phyloP scores from a whole-genome alignment of 2,113 vertebrate species.

The Ibidorhyncha struthersii region DNA sequence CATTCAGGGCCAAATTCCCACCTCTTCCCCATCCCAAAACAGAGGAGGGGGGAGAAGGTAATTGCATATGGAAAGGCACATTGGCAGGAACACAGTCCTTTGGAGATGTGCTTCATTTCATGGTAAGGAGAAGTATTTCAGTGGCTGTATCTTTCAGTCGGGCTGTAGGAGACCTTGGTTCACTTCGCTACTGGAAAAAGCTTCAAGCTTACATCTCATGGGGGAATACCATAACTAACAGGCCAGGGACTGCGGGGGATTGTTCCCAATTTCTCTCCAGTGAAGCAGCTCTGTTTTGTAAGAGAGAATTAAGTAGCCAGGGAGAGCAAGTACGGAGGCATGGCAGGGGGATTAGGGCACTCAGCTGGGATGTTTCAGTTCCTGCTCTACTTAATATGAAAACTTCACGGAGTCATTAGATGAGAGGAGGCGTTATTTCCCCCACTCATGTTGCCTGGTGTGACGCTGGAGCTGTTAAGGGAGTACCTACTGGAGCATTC shows the following conservation, averaged over 20 bases:
- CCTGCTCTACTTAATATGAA: constrained; percentile 34
- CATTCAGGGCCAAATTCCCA: constrained; percentile 65
- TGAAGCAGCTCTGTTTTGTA: constrained; percentile 33
- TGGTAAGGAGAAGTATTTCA: constrained; percentile 23
- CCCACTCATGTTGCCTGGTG: not conserved
- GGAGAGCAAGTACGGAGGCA: not conserved
- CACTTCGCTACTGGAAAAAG: constrained; percentile 21
- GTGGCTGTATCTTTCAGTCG: not conserved
- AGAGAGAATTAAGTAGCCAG: constrained; percentile 30
- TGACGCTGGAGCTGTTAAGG: not conserved
- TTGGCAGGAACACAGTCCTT: constrained; percentile 51
- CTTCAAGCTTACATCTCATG: not conserved
- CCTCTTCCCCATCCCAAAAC: constrained; percentile 48
- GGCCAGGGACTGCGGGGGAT: not conserved
- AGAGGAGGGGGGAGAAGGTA: constrained; percentile 34
- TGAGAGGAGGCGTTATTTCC: not conserved
- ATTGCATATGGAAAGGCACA: constrained; percentile 27
- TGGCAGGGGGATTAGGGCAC: constrained; percentile 34
- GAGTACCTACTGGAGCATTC: not conserved
- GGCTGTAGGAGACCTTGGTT: constrained; percentile 38
- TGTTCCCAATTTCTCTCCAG: constrained; percentile 26
- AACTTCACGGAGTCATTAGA: not conserved
- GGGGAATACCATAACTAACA: constrained; percentile 34
- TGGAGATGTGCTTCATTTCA: constrained; percentile 43
- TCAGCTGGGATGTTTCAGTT: constrained; percentile 16